Evolutionary conservation across 2,113 vertebrate species (phyloP).

Genomic region (Mustelus asterias): DNA sequence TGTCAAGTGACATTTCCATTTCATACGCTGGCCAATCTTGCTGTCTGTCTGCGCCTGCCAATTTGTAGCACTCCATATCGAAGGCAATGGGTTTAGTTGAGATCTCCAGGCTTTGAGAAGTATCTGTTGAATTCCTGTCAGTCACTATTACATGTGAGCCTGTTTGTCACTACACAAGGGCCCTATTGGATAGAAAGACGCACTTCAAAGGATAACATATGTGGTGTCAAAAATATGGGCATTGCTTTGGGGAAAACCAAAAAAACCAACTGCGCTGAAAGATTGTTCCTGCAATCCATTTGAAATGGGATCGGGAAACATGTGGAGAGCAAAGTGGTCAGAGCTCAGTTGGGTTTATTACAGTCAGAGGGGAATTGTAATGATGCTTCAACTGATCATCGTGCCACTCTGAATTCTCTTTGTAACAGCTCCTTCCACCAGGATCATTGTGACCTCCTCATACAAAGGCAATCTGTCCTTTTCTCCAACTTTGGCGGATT

Average conservation of each 20-base stretch:
- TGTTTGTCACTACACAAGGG: neutral
- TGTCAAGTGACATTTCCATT: neutral
- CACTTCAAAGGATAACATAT: neutral
- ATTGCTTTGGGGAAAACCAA: neutral
- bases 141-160: neutral
- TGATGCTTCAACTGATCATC: neutral
- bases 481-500: neutral
- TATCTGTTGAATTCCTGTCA: neutral
- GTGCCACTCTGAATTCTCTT: neutral
- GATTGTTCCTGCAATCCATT: neutral
- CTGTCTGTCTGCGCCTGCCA: neutral
- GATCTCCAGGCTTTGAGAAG: neutral
- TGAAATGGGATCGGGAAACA: neutral
- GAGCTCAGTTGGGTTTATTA: neutral
- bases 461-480: neutral
- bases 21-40: neutral
- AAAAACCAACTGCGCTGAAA: neutral
- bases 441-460: neutral
- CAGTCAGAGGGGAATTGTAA: neutral
- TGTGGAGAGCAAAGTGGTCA: neutral
- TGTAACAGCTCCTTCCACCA: neutral
- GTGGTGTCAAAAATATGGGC: neutral
- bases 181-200: neutral
- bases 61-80: neutral
- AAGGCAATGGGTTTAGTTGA: neutral